Conservation (phyloP, 2,113 vertebrate genomes). For the Leucosticte australis region DNA sequence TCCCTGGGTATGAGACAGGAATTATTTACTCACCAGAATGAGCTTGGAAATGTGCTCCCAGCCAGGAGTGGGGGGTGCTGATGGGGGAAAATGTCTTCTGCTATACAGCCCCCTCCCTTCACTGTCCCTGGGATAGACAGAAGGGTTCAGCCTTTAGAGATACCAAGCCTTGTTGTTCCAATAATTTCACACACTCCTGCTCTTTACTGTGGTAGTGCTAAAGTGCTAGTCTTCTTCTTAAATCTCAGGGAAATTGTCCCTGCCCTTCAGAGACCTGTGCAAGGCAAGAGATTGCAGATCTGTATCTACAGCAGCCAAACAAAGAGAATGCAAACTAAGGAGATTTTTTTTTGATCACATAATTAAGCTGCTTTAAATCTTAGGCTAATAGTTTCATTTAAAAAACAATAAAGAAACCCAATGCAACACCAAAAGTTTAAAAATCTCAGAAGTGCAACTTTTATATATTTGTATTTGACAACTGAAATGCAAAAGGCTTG, state of each 20-base stretch:
- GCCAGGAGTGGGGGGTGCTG: not conserved
- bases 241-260: not conserved
- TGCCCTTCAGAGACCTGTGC: not conserved
- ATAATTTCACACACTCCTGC: not conserved
- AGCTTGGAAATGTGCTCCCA: not conserved
- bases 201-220: not conserved
- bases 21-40: not conserved
- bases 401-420: not conserved
- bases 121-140: not conserved
- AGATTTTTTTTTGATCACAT: not conserved
- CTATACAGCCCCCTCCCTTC: not conserved
- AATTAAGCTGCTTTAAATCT: not conserved
- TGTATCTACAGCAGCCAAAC: not conserved
- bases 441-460: not conserved
- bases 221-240: not conserved
- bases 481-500: not conserved
- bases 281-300: not conserved
- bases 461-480: not conserved
- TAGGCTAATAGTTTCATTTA: not conserved
- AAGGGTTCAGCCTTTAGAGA: not conserved
- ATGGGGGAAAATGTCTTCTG: not conserved
- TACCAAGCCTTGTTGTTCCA: not conserved
- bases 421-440: not conserved
- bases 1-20: not conserved
- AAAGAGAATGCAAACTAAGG: not conserved